Evolutionary conservation across 2,888 invertebrate genomes (phyloP).

Genomic region (Cyclophora punctaria): DNA sequence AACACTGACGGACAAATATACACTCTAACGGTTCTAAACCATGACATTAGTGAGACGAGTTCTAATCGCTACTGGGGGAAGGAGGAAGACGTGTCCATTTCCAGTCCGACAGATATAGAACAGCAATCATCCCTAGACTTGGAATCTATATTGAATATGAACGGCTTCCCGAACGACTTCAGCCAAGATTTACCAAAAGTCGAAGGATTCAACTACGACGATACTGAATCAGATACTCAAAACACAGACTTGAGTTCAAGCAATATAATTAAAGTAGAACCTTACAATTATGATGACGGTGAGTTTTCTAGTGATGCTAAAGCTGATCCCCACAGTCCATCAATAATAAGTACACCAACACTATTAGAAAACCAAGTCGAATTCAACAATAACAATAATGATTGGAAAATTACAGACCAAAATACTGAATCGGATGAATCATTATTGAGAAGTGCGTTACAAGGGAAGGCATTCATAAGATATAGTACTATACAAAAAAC

Average conservation of each 20-base stretch:
- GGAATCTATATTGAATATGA: constrained; percentile 85
- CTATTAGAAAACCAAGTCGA: constrained; percentile 69
- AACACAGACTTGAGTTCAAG: constrained; percentile 81
- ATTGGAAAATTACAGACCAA: constrained; percentile 87
- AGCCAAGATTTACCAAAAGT: constrained; percentile 80
- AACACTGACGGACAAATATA: constrained; percentile 90
- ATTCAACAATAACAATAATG: constrained; percentile 85
- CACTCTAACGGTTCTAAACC: constrained; percentile 90
- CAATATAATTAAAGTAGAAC: constrained; percentile 69
- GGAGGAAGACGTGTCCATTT: constrained; percentile 77
- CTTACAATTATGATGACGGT: constrained; percentile 56
- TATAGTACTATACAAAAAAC: constrained; percentile 74
- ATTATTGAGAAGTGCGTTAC: constrained; percentile 85
- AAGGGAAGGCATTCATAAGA: constrained; percentile 82
- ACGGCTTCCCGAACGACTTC: constrained; percentile 76
- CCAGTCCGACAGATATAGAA: constrained; percentile 76
- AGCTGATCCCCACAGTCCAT: constrained; percentile 55
- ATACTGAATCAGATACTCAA: constrained; percentile 85
- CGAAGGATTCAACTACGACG: constrained; percentile 84
- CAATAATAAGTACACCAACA: constrained; percentile 64
- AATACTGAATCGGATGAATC: constrained; percentile 82
- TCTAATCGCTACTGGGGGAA: constrained; percentile 79
- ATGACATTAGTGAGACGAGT: constrained; percentile 80
- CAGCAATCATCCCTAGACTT: constrained; percentile 81
- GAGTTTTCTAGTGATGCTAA: constrained; percentile 62